Evolutionary conservation across 2,113 vertebrate species (phyloP).

Genomic region (Meleagris gallopavo): DNA sequence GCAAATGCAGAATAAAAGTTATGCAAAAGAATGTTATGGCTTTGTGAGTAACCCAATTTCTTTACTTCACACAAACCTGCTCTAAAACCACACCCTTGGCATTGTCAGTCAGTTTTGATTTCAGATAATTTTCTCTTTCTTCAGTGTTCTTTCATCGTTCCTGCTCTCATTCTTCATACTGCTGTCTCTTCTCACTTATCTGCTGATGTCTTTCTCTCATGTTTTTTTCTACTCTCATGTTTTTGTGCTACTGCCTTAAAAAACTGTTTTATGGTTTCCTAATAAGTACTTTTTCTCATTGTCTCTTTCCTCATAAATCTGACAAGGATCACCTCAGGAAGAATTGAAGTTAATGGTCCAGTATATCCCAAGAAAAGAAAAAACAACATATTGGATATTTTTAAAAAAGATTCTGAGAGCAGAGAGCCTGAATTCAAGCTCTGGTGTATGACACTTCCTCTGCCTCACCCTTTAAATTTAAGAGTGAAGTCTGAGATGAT

Average conservation of each 20-base stretch:
- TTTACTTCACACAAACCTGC: not conserved
- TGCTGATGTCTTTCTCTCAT: not conserved
- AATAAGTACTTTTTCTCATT: not conserved
- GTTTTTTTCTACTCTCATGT: not conserved
- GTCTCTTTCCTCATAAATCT: not conserved
- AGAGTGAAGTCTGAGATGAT: not conserved
- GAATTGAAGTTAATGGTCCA: not conserved
- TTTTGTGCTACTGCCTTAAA: not conserved
- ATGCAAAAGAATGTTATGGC: not conserved
- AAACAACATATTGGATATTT: not conserved
- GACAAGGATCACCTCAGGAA: not conserved
- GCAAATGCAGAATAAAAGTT: not conserved
- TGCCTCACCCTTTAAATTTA: not conserved
- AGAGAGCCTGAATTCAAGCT: not conserved
- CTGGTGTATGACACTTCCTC: not conserved
- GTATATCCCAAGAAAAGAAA: not conserved
- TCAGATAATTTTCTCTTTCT: not conserved
- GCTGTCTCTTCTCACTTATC: not conserved
- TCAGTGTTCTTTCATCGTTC: not conserved
- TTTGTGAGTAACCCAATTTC: not conserved
- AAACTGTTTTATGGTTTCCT: not conserved
- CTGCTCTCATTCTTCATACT: not conserved
- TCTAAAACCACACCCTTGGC: not conserved
- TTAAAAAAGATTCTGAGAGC: not conserved
- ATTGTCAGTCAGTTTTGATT: not conserved